Evolutionary conservation across 2,797 vertebrate genomes (phyloP), one percentile per base, ranked within the genome.

Genomic region (Ctenochaetus hawaiiensis): DNA sequence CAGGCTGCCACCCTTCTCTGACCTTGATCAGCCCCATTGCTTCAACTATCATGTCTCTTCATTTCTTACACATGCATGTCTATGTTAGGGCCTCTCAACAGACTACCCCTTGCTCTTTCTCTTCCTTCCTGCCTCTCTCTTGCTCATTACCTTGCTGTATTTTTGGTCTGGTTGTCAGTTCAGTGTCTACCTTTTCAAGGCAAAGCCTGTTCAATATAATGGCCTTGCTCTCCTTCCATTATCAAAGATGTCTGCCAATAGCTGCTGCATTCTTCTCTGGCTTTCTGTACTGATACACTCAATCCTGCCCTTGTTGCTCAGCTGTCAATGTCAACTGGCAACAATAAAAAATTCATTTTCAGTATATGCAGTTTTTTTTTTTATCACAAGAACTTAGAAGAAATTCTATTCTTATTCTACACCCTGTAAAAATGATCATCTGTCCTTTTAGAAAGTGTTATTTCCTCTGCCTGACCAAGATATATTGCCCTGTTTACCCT

Each of bases 161-260:
- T 85, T 79, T 23, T 61, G 61, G 13, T 37, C 54, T 30, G 30
- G 14, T 44, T 8, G 44, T 18, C 60, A 63, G 9, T 58, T 56
- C 62, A 18, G 47, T 62, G 14, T 75, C 72, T 59, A 23, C 52
- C 63, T 58, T 23, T 67, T 72, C 56, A 53, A 80, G 61, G 62
- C 67, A 26, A 89, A 69, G 74, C 39, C 80, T 51, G 58, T 65
- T 86, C 77, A 52, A 80, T 89, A 66, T 54, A 51, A 69, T 0
- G 34, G 78, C 82, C 89, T 82, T 87, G 64, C 67, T 54, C 62
- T 76, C 17, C 64, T 18, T 63, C 84, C 67, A 86, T 89, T 78
- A 84, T 64, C 22, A 20, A 62, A 58, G 17, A 7, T 26, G 22
- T 0, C 72, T 49, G 83, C 78, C 88, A 81, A 75, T 90, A 84